These are phyloP conservation scores for Porites lutea DNA, from an alignment of 64 coral and sea anemone genomes.

Conservation along the genomic window DNA sequence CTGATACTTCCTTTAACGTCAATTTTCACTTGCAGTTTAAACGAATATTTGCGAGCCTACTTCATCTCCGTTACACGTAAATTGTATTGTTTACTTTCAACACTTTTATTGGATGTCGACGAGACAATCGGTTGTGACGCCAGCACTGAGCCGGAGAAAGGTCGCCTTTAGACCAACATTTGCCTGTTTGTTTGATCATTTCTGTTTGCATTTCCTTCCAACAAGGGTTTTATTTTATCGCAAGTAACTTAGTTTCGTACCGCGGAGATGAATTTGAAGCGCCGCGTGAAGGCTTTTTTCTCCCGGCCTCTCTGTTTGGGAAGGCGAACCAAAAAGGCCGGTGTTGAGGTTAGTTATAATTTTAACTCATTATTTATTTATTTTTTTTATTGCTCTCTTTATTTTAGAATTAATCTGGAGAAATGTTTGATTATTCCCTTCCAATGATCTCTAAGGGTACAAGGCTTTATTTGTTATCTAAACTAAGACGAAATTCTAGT, in stretches of 20 bases:
- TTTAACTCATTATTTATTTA: background rate
- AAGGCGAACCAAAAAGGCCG: background rate
- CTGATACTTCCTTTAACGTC: background rate
- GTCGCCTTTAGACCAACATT: background rate
- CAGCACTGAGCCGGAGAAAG: background rate
- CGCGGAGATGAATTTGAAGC: conserved; percentile 24
- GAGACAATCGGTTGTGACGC: background rate
- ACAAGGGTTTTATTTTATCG: background rate
- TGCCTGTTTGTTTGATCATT: background rate
- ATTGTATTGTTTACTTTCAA: background rate
- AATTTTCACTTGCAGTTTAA: background rate
- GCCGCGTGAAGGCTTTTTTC: conserved; percentile 27
- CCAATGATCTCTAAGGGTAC: no score
- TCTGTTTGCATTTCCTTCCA: background rate
- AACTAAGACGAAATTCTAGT: no score
- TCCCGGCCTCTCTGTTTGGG: conserved; percentile 6
- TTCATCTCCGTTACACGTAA: background rate
- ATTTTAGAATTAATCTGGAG: no score
- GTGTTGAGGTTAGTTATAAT: conserved; percentile 4
- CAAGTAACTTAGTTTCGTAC: background rate
- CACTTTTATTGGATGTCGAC: background rate
- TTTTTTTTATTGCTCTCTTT: background rate
- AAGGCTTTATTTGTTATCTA: no score
- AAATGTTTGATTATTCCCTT: no score
- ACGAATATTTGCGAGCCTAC: no score